Percentiles rank a stretch among this genome's conserved stretches.
Conservation (phyloP, 2,888 invertebrate species). For the Caradrina clavipalpis region DNA sequence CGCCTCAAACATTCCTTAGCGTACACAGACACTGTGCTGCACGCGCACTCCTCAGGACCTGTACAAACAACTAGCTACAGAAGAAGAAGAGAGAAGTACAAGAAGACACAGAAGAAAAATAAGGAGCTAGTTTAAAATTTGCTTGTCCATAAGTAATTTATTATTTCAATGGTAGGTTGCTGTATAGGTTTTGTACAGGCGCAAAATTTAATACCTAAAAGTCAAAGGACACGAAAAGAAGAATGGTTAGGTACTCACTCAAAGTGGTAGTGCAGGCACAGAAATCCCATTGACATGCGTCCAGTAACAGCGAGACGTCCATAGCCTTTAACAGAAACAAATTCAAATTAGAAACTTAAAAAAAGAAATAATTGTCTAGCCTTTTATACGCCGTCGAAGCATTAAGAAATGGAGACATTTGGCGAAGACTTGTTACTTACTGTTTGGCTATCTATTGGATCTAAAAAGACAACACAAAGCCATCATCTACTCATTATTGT, state of each 20-base stretch:
- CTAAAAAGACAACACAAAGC: too few relatives aligned
- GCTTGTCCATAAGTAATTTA: too few relatives aligned
- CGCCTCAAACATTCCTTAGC: conserved; percentile 94
- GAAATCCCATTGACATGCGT: conserved; percentile 95
- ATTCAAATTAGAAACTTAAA: not conserved
- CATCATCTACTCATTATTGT: too few relatives aligned
- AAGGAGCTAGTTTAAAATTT: not conserved
- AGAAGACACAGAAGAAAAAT: not conserved
- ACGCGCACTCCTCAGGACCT: conserved; percentile 93
- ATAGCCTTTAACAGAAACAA: conserved; percentile 85
- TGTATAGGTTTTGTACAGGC: too few relatives aligned
- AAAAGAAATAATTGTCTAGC: too few relatives aligned
- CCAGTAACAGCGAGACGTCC: conserved; percentile 92
- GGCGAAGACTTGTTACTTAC: too few relatives aligned
- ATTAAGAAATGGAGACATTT: too few relatives aligned
- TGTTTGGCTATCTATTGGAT: too few relatives aligned
- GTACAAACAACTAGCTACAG: conserved; percentile 27
- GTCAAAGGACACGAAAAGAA: too few relatives aligned
- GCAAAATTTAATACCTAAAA: too few relatives aligned
- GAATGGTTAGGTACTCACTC: conserved; percentile 74
- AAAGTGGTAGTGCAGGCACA: conserved; percentile 92
- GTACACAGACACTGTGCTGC: conserved; percentile 94
- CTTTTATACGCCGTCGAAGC: too few relatives aligned
- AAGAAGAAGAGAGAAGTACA: not conserved
- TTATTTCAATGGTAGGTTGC: too few relatives aligned